Evolutionary conservation across 35 echinoderm and acorn worm genomes (phyloP).

Genomic region (Heliocidaris tuberculata): DNA sequence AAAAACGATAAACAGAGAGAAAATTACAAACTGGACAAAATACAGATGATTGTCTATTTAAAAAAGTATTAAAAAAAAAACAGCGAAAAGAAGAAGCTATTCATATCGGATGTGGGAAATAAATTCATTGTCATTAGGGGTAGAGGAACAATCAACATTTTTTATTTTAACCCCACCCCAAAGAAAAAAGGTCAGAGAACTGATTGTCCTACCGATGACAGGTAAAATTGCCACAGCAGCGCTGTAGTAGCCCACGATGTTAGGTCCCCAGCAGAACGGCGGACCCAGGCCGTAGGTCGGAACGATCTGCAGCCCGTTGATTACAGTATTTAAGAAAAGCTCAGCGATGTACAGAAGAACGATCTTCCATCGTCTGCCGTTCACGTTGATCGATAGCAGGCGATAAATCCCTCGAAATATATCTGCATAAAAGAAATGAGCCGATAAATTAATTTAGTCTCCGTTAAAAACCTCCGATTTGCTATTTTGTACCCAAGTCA

Average conservation of each 20-base stretch:
- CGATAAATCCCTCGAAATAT: constrained; percentile 29
- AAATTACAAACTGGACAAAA: too few relatives aligned
- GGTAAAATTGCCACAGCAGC: constrained; percentile 11
- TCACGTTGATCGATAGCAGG: background rate
- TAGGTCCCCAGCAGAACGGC: constrained; percentile 22
- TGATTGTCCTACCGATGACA: background rate
- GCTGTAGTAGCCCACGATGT: background rate
- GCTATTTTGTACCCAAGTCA: background rate
- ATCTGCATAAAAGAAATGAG: background rate
- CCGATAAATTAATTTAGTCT: background rate
- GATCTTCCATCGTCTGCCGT: constrained; percentile 21
- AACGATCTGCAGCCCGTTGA: constrained; percentile 18
- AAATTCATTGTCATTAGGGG: too few relatives aligned
- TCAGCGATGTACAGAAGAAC: background rate
- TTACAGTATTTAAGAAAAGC: background rate
- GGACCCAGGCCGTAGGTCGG: constrained; percentile 25
- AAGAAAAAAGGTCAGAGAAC: background rate
- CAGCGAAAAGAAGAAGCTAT: too few relatives aligned
- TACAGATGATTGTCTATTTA: too few relatives aligned
- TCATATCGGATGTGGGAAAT: too few relatives aligned
- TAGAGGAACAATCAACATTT: too few relatives aligned
- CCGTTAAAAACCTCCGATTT: background rate
- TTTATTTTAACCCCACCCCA: too few relatives aligned
- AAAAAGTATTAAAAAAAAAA: too few relatives aligned
- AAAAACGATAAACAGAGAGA: too few relatives aligned